Base-by-base conservation (phyloP, 2,888 invertebrate genomes). In the Isotomurus palustris region DNA sequence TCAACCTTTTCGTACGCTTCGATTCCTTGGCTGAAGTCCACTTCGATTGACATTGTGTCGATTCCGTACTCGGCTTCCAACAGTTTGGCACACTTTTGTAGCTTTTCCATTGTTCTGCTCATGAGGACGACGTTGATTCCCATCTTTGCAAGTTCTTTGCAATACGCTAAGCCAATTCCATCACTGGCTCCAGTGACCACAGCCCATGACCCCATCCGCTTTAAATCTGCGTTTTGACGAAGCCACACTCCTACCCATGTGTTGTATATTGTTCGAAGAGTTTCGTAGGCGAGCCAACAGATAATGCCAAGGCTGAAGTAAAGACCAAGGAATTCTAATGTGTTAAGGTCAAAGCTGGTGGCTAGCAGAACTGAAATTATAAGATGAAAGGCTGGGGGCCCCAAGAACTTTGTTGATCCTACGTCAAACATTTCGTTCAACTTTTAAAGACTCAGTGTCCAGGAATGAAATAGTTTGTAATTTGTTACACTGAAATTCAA, bases 101-200 rank as follows among this genome's bases (percentile, higher is more conserved):
- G 78, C 74, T 89, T 91, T 22, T 85, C 83, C 60, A 81, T 76
- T 67, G 81, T 86, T 68, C 92, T 79, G 73, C 91, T 90, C 66
- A 93, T 85, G 61, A 93, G 80, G 55, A 90, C 84, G 53, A 92
- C 75, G 75, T 87, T 90, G 66, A 91, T 76, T 3, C 87, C 86
- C 61, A 83, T 81, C 50, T 81, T 80, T 3, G 91, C 92, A 71
- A 92, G 77, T 77, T 90, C 87, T 68, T 80, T 76, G 27, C 89
- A 87, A 74, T 91, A 92, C 68, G 88, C 87, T 76, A 85, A 87
- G 40, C 92, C 92, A 73, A 92, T 91, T 56, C 92, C 92, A 76
- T 92, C 92, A 0, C 91, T 91, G 24, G 86, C 84, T 8, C 91
- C 92, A 0, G 92, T 92, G 47, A 92, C 81, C 67, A 90, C 91